phyloP scores from a whole-genome alignment of 2,797 vertebrate genomes.

The Aulostomus chinensis region DNA sequence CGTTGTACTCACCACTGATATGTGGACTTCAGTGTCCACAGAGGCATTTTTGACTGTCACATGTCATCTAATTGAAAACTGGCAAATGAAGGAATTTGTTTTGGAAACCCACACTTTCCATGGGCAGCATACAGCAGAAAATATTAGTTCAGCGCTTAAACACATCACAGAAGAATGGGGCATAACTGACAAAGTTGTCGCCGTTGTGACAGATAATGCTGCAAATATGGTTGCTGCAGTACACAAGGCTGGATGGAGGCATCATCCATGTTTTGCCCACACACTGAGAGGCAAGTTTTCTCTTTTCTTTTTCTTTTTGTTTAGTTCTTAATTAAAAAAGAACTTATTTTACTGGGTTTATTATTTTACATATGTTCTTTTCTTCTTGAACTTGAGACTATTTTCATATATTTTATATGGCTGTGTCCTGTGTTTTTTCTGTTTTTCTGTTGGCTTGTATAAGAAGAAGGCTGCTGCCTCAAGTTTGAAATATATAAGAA shows the following conservation, averaged over 20 bases:
- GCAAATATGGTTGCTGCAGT: constrained; percentile 33
- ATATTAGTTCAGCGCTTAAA: constrained; percentile 6
- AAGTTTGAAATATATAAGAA: no score
- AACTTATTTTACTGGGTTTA: no score
- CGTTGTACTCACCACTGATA: constrained; percentile 16
- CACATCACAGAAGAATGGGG: constrained; percentile 14
- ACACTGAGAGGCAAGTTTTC: no score
- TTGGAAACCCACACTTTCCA: constrained; percentile 10
- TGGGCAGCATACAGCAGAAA: constrained; percentile 9
- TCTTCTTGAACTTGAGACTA: no score
- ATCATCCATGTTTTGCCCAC: constrained; percentile 28
- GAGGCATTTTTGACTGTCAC: constrained; percentile 18
- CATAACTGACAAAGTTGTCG: constrained; percentile 12
- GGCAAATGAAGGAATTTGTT: no score
- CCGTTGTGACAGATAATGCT: constrained; percentile 26
- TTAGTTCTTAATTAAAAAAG: no score
- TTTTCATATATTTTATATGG: no score
- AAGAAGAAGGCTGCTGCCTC: no score
- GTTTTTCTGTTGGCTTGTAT: no score
- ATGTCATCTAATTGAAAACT: constrained; percentile 15
- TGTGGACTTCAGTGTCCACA: constrained; percentile 20
- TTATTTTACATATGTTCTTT: no score
- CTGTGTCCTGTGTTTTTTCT: no score
- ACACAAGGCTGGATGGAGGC: constrained; percentile 29
- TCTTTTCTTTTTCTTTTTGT: no score